Percentiles rank a stretch among this genome's conserved stretches.
Conservation (phyloP, 2,797 vertebrate species). For the Danio kyathit region DNA sequence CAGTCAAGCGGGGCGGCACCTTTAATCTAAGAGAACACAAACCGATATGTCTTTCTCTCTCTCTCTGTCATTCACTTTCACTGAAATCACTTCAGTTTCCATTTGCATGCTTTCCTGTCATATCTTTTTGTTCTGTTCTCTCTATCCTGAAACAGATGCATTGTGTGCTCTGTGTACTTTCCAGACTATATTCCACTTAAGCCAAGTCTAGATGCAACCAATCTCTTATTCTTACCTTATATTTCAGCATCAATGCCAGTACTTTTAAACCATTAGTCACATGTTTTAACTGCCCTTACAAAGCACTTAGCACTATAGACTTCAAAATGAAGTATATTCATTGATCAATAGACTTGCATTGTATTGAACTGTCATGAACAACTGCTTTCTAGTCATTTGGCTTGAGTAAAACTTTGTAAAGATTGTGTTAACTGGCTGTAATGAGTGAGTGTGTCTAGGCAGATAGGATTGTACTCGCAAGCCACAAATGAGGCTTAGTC, state of each 20-base stretch:
- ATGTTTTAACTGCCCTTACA: background rate
- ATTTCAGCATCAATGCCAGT: background rate
- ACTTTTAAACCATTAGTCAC: background rate
- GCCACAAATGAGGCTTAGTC: constrained; percentile 74
- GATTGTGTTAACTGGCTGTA: constrained; percentile 46
- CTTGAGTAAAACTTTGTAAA: constrained; percentile 45
- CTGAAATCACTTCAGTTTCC: constrained; percentile 33
- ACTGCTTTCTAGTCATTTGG: constrained; percentile 64
- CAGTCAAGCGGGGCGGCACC: background rate
- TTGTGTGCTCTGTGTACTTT: background rate
- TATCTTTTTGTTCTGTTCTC: constrained; percentile 38
- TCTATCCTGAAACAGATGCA: constrained; percentile 6
- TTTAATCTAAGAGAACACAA: constrained; percentile 10
- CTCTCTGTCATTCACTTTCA: constrained; percentile 50
- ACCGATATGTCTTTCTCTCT: constrained; percentile 1
- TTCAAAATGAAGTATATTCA: background rate
- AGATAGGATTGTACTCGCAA: constrained; percentile 73
- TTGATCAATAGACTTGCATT: constrained; percentile 52
- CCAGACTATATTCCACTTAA: background rate
- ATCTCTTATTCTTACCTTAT: constrained; percentile 1
- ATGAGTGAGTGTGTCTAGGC: constrained; percentile 71
- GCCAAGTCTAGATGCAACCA: background rate
- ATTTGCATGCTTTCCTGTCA: constrained; percentile 24
- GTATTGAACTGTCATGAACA: constrained; percentile 64
- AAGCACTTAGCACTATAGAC: background rate